Evolutionary conservation across 2,888 invertebrate genomes (phyloP), one percentile per base, ranked within the genome.

Genomic region (Minunthozetes semirufus): DNA sequence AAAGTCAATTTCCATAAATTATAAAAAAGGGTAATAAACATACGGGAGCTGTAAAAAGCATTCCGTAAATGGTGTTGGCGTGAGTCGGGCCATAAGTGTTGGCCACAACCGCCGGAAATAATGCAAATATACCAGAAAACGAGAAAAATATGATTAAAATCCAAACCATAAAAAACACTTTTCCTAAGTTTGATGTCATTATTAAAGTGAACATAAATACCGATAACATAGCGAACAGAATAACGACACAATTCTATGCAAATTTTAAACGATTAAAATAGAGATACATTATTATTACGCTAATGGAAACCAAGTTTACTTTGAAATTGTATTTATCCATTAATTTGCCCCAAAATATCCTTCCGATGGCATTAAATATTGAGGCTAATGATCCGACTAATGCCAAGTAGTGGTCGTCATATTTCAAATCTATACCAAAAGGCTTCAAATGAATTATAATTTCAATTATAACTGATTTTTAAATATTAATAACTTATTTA

Each of bases 401-500:
- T 0, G 85, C 84, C 78, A 85, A 80, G 76, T 84, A 85, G 71
- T 81, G 81, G 78, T 85, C 85, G 78, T 86, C 84, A 2, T 80
- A 80, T 70, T 85, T 85, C 76, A 83, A 83, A 0, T 81, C 82
- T 76, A 82, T 82, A 22, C 83, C 83, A 79, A 81, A 84, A 0
- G 82, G 81, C 82, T 82, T 77, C n/a, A 79, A 78, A 63, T 38
- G 11, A 63, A 63, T 63, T 63, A 33, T 53, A 53, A 25, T 53
- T 53, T 53, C 25, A n/a, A 53, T 53, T 53, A 22, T 53, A 42
- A 42, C 11, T 42, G 42, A 6, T 25, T 25, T 56, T 56, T 11
- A 56, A 63, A 17, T 33, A 63, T 63, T 63, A 9, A 38, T 17
- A 5, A 59, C 15, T n/a, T 63, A 8, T 33, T 38, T 33, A 63